These are phyloP conservation scores for Premnoplex brunnescens DNA, from an alignment of 2,797 vertebrate genomes.

Conservation along the genomic window DNA sequence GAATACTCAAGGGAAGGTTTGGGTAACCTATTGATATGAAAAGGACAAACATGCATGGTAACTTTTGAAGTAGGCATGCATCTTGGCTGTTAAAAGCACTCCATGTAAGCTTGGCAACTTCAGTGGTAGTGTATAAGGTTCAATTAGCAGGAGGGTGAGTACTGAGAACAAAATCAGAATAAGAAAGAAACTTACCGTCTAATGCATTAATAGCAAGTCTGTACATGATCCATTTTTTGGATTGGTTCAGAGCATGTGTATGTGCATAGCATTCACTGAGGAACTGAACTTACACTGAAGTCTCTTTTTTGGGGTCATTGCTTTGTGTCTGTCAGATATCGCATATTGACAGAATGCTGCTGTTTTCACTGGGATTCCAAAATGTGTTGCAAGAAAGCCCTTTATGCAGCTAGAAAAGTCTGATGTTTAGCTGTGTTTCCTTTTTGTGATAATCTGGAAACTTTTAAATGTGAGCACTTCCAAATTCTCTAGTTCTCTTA, in stretches of 20 bases:
- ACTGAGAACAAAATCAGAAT: background rate
- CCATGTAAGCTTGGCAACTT: background rate
- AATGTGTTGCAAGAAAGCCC: background rate
- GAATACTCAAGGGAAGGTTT: background rate
- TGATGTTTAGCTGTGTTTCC: background rate
- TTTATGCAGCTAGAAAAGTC: background rate
- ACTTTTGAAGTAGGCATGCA: background rate
- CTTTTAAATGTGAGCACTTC: background rate
- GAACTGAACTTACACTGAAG: background rate
- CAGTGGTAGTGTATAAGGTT: background rate
- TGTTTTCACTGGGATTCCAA: background rate
- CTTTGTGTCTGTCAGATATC: background rate
- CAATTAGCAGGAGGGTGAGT: background rate
- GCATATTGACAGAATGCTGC: background rate
- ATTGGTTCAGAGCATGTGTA: fast-evolving
- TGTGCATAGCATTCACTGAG: background rate
- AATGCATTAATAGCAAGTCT: background rate
- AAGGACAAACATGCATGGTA: background rate
- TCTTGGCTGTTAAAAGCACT: background rate
- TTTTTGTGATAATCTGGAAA: background rate
- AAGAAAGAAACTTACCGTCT: background rate
- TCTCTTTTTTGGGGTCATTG: background rate
- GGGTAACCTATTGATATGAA: fast-evolving
- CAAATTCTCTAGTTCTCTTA: background rate
- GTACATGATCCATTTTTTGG: background rate